Base-by-base conservation (phyloP, 2,797 vertebrate species). In the Esox lucius region DNA sequence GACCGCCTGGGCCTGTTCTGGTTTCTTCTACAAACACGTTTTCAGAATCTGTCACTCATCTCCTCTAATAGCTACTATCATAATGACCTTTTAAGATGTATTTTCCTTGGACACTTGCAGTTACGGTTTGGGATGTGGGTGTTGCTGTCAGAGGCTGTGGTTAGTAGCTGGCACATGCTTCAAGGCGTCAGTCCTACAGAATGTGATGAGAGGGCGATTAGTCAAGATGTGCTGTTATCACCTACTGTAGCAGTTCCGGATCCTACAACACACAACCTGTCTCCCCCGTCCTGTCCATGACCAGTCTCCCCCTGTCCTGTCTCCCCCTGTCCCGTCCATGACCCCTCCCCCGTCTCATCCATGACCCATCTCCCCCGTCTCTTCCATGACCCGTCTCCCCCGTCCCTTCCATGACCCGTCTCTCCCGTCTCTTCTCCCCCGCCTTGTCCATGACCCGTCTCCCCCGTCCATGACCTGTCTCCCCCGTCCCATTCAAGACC, bases 141-240 rank as follows among this genome's bases (percentile, higher is more conserved):
- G 42, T 13, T 42, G 9, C 42, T 46, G 42, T 11, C 42, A 46
- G 42, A 46, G 4, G 51, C 64, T 31, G 71, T 66, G 4, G 49
- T 46, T 19, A 77, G 24, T 13, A 78, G 83, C 31, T 87, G 87
- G 82, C 85, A 72, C 68, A 7, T 80, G 67, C 62, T 75, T 59
- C 19, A 2, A 70, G 72, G 76, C 67, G 56, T 88, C 82, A 83
- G 74, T 78, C 74, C 70, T 80, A 78, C 78, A 83, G 83, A 89
- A 85, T 90, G 81, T 76, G 74, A 61, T 42, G 28, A 19, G 53
- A 71, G 73, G 80, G 24, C 62, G 1, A 26, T 33, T 42, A 17
- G 19, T 48, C 35, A 9, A 61, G 56, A 70, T 42, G 13, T 68
- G 75, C 39, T 31, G 56, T 8, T 12, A 5, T 17, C 62, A 17